Evolutionary conservation across 2,888 invertebrate genomes (phyloP), one percentile per base, ranked within the genome.

Genomic region (Chouioia cunea): DNA sequence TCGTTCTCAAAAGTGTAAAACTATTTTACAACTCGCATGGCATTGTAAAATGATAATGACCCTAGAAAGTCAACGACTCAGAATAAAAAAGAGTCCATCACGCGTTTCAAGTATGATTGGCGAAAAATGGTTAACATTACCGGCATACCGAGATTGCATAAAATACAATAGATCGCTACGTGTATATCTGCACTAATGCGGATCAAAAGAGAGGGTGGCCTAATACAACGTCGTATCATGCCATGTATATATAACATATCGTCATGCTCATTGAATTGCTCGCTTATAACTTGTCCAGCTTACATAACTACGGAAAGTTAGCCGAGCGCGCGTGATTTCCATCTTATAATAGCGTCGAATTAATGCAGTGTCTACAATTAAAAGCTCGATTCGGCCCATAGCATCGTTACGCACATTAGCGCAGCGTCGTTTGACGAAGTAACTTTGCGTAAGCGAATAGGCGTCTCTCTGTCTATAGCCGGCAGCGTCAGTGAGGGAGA

Each of bases 281-380:
- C 8, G 56, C 56, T 22, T 22, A 20, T 27, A 18, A 10, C 36
- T 3, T 36, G 36, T 36, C 36, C 36, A 12, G 12, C 78, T 83
- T 85, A 82, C 78, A 78, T 82, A 85, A 84, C 79, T 82, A n/a
- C n/a, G 79, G 84, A 84, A 85, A 84, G n/a, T n/a, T n/a, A n/a
- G 83, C 79, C 74, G 65, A 76, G 73, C 48, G 70, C 52, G 73
- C 66, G 68, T 58, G 75, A 79, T 80, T 79, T 81, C 80, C 78
- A 76, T 77, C 77, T 78, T 80, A 80, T 79, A 81, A 81, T 80
- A 80, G 77, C 75, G 75, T 48, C 67, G 76, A 79, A 80, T 81
- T 82, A 79, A 81, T 79, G 76, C 71, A 62, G 68, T 65, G 75
- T 47, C 70, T 53, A 43, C 75, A 83, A 84, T 84, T 83, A 82